Percentiles rank a stretch among this genome's conserved stretches.
Conservation (phyloP, 2,113 vertebrate species). For the Erythrolamprus reginae region DNA sequence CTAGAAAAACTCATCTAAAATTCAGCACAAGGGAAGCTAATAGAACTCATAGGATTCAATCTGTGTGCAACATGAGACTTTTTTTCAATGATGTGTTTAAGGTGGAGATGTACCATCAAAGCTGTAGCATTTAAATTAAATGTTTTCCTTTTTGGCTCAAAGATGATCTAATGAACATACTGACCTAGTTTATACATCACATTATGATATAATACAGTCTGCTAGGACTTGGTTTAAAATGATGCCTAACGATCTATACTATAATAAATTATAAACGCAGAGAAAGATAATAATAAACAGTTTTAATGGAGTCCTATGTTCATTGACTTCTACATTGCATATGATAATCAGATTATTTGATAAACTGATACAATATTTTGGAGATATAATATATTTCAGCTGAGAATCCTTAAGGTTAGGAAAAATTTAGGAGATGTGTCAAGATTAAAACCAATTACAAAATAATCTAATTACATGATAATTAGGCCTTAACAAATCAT, state of each 20-base stretch:
- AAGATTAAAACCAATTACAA: background rate
- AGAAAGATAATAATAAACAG: background rate
- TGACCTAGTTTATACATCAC: background rate
- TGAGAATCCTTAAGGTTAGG: background rate
- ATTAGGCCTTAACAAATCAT: background rate
- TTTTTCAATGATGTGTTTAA: background rate
- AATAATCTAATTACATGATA: background rate
- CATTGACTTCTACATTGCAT: background rate
- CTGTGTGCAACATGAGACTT: background rate
- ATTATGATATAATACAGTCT: background rate
- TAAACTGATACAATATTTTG: background rate
- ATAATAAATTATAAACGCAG: background rate
- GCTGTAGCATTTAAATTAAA: background rate
- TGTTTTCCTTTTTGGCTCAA: background rate
- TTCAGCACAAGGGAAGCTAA: background rate
- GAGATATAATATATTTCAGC: background rate
- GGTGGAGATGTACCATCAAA: background rate
- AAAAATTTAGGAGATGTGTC: background rate
- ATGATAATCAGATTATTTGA: background rate
- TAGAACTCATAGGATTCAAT: background rate
- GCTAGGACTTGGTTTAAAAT: background rate
- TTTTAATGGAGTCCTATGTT: background rate
- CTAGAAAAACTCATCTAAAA: background rate
- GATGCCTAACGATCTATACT: background rate
- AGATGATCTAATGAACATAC: background rate